Base-by-base conservation (phyloP, 2,113 vertebrate species). In the Lichenostomus cassidix region DNA sequence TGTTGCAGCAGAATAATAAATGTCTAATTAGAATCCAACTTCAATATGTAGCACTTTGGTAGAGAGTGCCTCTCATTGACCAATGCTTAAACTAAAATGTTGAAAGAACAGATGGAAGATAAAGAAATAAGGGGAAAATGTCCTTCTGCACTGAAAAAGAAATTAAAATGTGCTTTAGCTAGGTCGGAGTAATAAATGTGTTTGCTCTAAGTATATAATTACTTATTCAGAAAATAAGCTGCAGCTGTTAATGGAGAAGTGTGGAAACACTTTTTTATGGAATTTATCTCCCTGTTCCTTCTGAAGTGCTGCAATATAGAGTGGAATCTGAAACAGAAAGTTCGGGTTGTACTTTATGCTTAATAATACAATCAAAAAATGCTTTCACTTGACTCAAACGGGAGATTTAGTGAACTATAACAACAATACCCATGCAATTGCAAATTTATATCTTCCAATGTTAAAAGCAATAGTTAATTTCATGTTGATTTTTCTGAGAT, bases 1-100 rank as follows among this genome's bases (percentile, higher is more conserved):
- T 69, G 39, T 86, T 93, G 68, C 68, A 90, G 92, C 50, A 83
- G 41, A 86, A 92, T 88, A 92, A 76, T 73, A 83, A 80, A 83
- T 80, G 29, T 83, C 46, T 88, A 73, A 77, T 86, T 90, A 77
- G 71, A 83, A 73, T 86, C 68, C 47, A 65, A 5, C n/a, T 94
- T 71, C 16, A 77, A 42, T n/a, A 35, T 39, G 37, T 69, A 85
- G 41, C 20, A 37, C 31, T 87, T 55, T 1, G 1, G 44, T 53
- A 46, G 59, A 90, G 41, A 82, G 49, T 93, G 46, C 15, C 63
- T 94, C 58, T 90, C 42, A 42, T 5, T 89, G 79, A 74, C 71
- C 59, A 63, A 35, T 81, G 25, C 50, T 90, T 89, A 67, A 85
- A 83, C 35, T 55, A 11, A 44, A 90, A 77, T 10, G 11, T 44